These are phyloP conservation scores for Diarsia mendica DNA, from an alignment of 2,888 invertebrate genomes.

Conservation along the genomic window DNA sequence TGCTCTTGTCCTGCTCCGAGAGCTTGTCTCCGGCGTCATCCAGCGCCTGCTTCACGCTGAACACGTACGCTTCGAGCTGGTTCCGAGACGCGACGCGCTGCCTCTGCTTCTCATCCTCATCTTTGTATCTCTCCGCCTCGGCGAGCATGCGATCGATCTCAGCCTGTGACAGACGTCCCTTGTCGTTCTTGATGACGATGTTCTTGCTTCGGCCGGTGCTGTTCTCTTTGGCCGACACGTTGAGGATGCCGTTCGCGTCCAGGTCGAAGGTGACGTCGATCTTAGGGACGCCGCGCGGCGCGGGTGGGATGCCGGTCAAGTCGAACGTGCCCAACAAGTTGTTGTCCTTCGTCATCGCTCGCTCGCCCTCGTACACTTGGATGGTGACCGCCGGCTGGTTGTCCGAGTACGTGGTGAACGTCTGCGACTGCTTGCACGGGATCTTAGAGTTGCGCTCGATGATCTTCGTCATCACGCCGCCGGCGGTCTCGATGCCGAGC, in stretches of 20 bases:
- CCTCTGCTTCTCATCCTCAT: conserved; percentile 93
- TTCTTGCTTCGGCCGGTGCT: conserved; percentile 93
- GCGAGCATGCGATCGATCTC: conserved; percentile 95
- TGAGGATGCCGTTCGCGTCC: conserved; percentile 95
- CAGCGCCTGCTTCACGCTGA: conserved; percentile 92
- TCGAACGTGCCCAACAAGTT: conserved; percentile 92
- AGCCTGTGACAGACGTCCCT: conserved; percentile 94
- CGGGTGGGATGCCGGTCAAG: conserved; percentile 92
- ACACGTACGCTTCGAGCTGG: conserved; percentile 93
- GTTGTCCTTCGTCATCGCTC: conserved; percentile 90
- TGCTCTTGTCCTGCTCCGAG: conserved; percentile 91
- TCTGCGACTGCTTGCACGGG: conserved; percentile 93
- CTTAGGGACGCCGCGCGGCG: conserved; percentile 92
- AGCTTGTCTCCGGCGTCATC: conserved; percentile 92
- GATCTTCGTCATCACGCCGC: conserved; percentile 95
- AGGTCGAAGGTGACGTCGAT: conserved; percentile 94
- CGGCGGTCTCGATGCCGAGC: conserved; percentile 94
- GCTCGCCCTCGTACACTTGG: conserved; percentile 94
- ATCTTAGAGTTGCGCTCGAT: conserved; percentile 93
- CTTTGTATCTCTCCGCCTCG: conserved; percentile 93
- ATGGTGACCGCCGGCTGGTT: conserved; percentile 94
- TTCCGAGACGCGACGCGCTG: conserved; percentile 93
- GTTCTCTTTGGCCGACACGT: conserved; percentile 94
- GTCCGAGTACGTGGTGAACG: conserved; percentile 95
- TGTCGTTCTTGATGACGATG: conserved; percentile 96